Evolutionary conservation across 2,888 invertebrate species (phyloP), one percentile per base, ranked within the genome.

Genomic region (Patella ulyssiponensis): DNA sequence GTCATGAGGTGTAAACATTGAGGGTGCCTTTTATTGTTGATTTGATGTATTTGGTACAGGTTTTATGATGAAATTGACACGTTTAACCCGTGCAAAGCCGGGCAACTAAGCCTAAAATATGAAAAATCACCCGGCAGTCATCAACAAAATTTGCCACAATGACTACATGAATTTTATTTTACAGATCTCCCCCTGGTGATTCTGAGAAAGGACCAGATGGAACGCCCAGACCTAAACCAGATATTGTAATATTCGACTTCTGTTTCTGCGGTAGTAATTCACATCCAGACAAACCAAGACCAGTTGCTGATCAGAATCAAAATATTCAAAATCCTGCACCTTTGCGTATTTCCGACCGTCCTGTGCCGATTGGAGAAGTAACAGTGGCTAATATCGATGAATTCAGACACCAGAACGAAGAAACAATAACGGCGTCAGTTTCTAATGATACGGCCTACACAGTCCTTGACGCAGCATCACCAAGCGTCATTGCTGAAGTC

Each of bases 1-100:
- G 44, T 44, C 44, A 9, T 44, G 44, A 0, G 44, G 44, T 33
- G 33, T 44, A 44, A 44, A 44, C 44, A 44, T 44, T 44, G 44
- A 44, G 9, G 44, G 44, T 44, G 9, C 44, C 53, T 23, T 54
- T 11, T 52, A n/a, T 73, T 12, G 54, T 44, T 53, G 15, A 0
- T 2, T 51, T 51, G 53, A 54, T 52, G 51, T 17, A 17, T 20
- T 54, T 52, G 53, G 27, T n/a, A 14, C 27, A 17, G 52, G n/a
- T 7, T 23, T 73, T 33, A 73, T 53, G 56, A 73, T 54, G n/a
- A 73, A 73, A 53, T 12, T 44, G 4, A n/a, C 72, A n/a, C 12
- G 23, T 70, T 73, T 44, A 9, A 7, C 7, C 44, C 44, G 44
- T 44, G 44, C 44, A 44, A 44, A 44, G 44, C 7, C 44, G 44